Conservation (phyloP, 2,113 vertebrate species). For the Toxostoma redivivum region DNA sequence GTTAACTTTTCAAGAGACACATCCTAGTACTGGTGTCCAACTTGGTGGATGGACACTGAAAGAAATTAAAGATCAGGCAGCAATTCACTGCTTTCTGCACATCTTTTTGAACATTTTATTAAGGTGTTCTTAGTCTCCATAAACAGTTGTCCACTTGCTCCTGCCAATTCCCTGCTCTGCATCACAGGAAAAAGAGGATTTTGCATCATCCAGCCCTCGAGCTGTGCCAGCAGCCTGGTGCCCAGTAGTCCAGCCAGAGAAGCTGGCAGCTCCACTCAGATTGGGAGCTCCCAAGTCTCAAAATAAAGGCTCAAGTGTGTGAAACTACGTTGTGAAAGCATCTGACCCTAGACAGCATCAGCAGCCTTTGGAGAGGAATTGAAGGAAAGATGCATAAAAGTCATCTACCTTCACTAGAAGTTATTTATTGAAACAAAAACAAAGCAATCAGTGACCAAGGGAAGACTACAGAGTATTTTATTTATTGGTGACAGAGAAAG, state of each 20-base stretch:
- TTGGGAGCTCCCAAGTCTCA: not conserved
- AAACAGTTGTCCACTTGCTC: not conserved
- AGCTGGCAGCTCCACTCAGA: not conserved
- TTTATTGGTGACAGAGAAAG: not conserved
- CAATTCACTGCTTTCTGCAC: not conserved
- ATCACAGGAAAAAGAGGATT: not conserved
- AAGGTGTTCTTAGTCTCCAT: not conserved
- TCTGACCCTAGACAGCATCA: not conserved
- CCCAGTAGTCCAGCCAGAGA: not conserved
- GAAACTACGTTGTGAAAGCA: not conserved
- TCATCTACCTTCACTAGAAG: not conserved
- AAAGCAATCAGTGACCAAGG: not conserved
- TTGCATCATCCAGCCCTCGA: not conserved
- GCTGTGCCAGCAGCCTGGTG: not conserved
- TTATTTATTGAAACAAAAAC: not conserved
- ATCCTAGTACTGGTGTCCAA: rapidly evolving
- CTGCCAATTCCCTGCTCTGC: rapidly evolving
- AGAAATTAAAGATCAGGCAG: not conserved
- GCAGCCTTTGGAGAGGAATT: not conserved
- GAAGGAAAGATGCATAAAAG: not conserved
- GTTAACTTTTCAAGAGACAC: not conserved
- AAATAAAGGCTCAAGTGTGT: not conserved
- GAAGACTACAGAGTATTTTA: not conserved
- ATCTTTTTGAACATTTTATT: not conserved
- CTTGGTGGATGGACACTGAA: not conserved